Base-by-base conservation (phyloP, 1,140 invertebrate genomes). In the Drosophila sp. region DNA sequence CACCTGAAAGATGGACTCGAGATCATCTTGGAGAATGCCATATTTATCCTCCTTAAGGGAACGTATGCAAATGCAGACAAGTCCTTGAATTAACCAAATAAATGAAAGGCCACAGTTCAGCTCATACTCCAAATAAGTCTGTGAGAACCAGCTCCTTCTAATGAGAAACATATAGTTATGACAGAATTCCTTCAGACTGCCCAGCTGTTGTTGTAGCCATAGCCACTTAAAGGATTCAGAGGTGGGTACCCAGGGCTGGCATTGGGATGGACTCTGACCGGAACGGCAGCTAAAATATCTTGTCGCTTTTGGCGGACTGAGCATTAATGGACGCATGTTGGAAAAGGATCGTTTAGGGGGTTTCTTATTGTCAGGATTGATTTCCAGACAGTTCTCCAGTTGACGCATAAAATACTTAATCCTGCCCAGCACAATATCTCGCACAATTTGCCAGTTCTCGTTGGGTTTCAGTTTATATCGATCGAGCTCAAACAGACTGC, bases 61-160 rank as follows among this genome's bases (percentile, higher is more conserved):
- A 29, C 76, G 46, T 6, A 61, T n/a, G 16, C 59, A 84, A 3
- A 83, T 65, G 11, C 21, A 9, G 16, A 76, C 72, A 11, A 83
- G 53, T 25, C 65, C 80, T 4, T 63, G 58, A 16, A 82, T 32
- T 0, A 57, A 34, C 70, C 76, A 83, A 0, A 41, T 6, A 9
- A 79, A 7, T 1, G 57, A 59, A 29, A 7, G 9, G 25, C 8
- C 36, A 27, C 21, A 80, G 14, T 6, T 29, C 25, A 8, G 59
- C 14, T 18, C 80, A 34, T 16, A 70, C 1, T 41, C n/a, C 2
- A 41, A 6, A 4, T 13, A 6, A 4, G 5, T 14, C 38, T 14
- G n/a, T 7, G 38, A 41, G n/a, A 5, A 11, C 0, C 21, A 21
- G 21, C 21, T 21, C 21, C 4, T 21, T 1, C 1, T 4, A 21